Evolutionary conservation across 2,888 invertebrate genomes (phyloP).

Genomic region (Callimorpha dominula): DNA sequence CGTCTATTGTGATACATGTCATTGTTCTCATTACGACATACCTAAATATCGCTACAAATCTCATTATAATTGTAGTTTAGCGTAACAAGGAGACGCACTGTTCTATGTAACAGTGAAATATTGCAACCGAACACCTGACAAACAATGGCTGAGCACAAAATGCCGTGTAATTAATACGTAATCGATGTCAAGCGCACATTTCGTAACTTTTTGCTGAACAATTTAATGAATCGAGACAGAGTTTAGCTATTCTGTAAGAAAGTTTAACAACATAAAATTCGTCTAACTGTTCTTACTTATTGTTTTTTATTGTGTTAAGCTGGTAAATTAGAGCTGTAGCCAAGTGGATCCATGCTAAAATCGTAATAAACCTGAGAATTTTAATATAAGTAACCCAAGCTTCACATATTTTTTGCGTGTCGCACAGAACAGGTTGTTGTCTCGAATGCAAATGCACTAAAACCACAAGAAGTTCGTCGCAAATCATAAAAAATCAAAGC

Average conservation of each 20-base stretch:
- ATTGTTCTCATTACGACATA: slow-evolving; percentile 13
- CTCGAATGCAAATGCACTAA: neutral
- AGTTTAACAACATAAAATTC: neutral
- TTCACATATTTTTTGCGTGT: neutral
- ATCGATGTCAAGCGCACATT: slow-evolving; percentile 49
- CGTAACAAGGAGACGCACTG: slow-evolving; percentile 32
- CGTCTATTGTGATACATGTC: slow-evolving; percentile 7
- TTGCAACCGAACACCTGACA: slow-evolving; percentile 37
- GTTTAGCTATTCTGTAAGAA: neutral
- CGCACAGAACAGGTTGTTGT: neutral
- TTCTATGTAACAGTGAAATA: slow-evolving; percentile 26
- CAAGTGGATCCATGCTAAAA: neutral
- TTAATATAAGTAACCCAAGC: neutral
- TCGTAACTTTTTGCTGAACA: slow-evolving; percentile 4
- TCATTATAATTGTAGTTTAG: slow-evolving; percentile 37
- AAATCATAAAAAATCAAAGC: neutral
- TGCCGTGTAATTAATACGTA: slow-evolving; percentile 60
- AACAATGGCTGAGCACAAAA: slow-evolving; percentile 37
- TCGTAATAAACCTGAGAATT: neutral
- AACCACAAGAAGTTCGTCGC: neutral
- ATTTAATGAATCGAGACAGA: neutral
- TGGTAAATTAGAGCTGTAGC: neutral
- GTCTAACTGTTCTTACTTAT: neutral
- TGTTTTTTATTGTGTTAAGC: neutral
- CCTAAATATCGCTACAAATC: slow-evolving; percentile 22